Evolutionary conservation across 35 echinoderm and acorn worm species (phyloP).

Genomic region (Stichopus chloronotus): DNA sequence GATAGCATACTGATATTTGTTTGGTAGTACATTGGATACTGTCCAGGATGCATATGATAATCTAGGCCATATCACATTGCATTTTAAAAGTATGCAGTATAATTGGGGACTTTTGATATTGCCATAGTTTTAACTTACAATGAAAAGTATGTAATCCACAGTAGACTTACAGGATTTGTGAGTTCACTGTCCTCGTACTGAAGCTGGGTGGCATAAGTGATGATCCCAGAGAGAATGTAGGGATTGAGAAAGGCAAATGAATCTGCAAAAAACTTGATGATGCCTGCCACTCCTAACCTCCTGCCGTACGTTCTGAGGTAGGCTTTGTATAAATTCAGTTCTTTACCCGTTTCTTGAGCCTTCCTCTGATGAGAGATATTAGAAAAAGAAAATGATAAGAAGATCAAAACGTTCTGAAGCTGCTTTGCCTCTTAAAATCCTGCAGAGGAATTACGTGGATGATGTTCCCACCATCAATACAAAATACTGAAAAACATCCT

Average conservation of each 20-base stretch:
- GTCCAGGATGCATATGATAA: too few species aligned
- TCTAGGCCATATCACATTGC: too few species aligned
- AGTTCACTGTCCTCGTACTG: constrained; percentile 33
- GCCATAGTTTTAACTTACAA: too few species aligned
- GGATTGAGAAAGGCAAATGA: constrained; percentile 8
- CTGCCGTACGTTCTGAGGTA: constrained; percentile 50
- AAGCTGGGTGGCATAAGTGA: constrained; percentile 58
- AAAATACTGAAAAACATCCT: too few species aligned
- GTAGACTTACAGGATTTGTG: not conserved
- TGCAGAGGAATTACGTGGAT: not conserved
- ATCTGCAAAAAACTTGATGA: constrained; percentile 54
- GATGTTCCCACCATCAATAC: not conserved
- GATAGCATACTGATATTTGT: too few species aligned
- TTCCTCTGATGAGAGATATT: not conserved
- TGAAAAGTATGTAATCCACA: not conserved
- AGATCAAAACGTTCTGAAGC: not conserved
- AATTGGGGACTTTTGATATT: too few species aligned
- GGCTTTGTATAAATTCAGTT: constrained; percentile 47
- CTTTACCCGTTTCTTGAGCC: constrained; percentile 2
- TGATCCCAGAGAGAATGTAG: constrained; percentile 58
- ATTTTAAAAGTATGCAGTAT: too few species aligned
- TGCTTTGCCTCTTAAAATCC: not conserved
- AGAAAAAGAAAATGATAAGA: not conserved
- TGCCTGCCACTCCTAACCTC: constrained; percentile 45
- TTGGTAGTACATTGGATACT: too few species aligned